These are phyloP conservation scores for Cerceris rybyensis DNA, from an alignment of 2,888 invertebrate species.

Conservation along the genomic window DNA sequence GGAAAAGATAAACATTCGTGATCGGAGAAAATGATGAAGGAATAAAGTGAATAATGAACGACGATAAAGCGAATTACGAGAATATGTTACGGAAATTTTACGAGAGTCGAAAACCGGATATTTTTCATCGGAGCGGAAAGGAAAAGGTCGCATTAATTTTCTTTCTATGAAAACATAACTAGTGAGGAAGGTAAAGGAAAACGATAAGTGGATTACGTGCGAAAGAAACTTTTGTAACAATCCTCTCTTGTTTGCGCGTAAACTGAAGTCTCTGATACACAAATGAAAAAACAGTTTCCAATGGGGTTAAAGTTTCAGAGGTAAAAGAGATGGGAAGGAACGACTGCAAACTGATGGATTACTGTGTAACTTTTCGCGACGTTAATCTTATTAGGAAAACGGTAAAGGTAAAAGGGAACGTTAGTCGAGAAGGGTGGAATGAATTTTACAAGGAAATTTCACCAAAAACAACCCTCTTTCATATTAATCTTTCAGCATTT, in stretches of 20 bases:
- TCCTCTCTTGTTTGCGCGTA: neutral
- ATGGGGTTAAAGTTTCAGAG: neutral
- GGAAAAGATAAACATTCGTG: too few species aligned
- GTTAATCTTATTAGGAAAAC: slow-evolving; percentile 46
- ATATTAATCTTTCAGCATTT: too few species aligned
- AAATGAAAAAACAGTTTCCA: neutral
- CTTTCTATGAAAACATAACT: neutral
- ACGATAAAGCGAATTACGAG: too few species aligned
- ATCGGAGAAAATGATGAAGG: too few species aligned
- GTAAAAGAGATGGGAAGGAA: neutral
- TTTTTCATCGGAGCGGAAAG: neutral
- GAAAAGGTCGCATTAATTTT: neutral
- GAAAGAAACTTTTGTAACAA: too few species aligned
- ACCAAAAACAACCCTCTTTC: too few species aligned
- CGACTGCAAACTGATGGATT: slow-evolving; percentile 44
- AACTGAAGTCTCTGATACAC: neutral
- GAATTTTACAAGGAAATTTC: too few species aligned
- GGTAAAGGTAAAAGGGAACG: slow-evolving; percentile 3
- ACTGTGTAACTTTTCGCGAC: slow-evolving; percentile 34
- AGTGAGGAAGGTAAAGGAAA: neutral
- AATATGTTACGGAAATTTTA: too few species aligned
- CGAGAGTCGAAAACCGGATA: neutral
- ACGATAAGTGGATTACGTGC: neutral
- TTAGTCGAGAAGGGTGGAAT: neutral
- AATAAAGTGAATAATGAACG: too few species aligned